Conservation (phyloP, 2,113 vertebrate species). For the Apodemus sylvaticus region DNA sequence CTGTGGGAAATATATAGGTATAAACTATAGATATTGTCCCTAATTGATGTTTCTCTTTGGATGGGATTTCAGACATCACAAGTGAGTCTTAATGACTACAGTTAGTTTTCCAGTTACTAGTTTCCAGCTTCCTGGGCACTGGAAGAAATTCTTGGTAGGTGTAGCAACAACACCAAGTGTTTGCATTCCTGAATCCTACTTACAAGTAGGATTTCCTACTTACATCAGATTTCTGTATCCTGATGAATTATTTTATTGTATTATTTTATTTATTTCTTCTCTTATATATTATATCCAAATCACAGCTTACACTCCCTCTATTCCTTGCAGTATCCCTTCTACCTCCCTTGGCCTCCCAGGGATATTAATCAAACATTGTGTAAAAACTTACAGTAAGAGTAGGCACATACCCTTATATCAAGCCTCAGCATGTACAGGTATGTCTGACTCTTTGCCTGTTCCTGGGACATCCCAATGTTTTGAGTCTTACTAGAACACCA, state of each 20-base stretch:
- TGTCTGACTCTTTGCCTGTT: no score
- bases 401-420: not conserved
- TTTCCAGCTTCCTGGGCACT: not conserved
- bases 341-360: not conserved
- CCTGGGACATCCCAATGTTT: no score
- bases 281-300: not conserved
- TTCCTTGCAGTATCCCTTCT: not conserved
- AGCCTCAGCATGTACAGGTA: no score
- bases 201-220: no score
- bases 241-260: not conserved
- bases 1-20: not conserved
- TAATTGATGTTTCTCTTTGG: not conserved
- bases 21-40: not conserved
- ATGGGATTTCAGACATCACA: not conserved
- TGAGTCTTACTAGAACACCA: no score
- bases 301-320: not conserved
- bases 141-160: not conserved
- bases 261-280: not conserved
- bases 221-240: not conserved
- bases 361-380: no score
- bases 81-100: not conserved
- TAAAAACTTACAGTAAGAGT: not conserved
- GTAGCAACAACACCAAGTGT: not conserved
- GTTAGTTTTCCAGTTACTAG: not conserved
- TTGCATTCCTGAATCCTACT: not conserved